phyloP scores from a whole-genome alignment of 2,797 vertebrate genomes.

The Gambelia wislizenii region DNA sequence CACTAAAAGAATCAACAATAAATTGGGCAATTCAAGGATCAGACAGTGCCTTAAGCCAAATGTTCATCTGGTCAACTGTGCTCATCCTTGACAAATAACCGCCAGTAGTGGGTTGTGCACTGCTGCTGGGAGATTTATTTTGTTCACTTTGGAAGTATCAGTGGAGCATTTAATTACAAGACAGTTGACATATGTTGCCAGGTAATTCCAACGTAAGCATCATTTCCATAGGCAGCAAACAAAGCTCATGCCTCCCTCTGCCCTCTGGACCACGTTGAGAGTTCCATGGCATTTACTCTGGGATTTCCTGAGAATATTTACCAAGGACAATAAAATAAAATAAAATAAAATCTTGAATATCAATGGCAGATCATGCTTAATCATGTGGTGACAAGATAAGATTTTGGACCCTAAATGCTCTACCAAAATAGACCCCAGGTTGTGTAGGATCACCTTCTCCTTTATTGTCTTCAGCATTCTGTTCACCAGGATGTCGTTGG shows the following conservation, averaged over 20 bases:
- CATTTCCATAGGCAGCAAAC: constrained; percentile 37
- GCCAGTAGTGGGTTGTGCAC: not conserved
- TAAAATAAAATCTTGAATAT: not conserved
- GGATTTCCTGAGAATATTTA: constrained; percentile 63
- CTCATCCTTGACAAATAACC: constrained; percentile 24
- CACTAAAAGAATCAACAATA: not conserved
- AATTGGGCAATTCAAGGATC: not conserved
- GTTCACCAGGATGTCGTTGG: not conserved
- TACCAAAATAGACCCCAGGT: not conserved
- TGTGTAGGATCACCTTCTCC: not conserved
- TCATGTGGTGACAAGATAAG: not conserved
- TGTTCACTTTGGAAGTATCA: constrained; percentile 36
- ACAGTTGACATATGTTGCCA: constrained; percentile 41
- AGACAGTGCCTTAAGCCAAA: not conserved
- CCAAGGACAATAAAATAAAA: constrained; percentile 19
- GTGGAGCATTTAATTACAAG: constrained; percentile 39
- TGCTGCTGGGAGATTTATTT: constrained; percentile 21
- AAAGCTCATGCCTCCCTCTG: not conserved
- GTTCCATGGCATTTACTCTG: constrained; percentile 33
- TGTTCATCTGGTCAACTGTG: constrained; percentile 15
- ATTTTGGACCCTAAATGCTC: not conserved
- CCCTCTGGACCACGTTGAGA: not conserved
- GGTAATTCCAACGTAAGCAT: constrained; percentile 41
- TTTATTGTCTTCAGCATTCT: not conserved
- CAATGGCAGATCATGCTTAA: not conserved